Conservation (phyloP, 2,797 vertebrate genomes). For the Smutsia temminckii region DNA sequence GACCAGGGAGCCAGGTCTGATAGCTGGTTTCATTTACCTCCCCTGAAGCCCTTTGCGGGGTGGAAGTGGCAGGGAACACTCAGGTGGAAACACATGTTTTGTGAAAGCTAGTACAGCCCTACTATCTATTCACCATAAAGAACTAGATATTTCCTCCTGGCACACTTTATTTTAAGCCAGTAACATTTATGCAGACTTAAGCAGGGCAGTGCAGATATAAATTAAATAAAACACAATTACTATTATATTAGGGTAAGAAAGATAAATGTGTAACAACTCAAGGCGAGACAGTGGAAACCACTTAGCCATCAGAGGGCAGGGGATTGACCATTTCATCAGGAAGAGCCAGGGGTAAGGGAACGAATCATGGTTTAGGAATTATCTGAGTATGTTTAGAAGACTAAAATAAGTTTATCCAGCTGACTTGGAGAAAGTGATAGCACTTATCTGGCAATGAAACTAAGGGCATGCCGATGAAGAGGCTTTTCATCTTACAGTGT, state of each 20-base stretch:
- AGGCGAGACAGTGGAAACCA: not conserved
- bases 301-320: not conserved
- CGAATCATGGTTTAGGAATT: not conserved
- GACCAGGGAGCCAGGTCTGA: not conserved
- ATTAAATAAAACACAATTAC: not conserved
- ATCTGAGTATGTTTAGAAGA: not conserved
- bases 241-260: not conserved
- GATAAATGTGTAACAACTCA: not conserved
- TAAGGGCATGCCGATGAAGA: not conserved
- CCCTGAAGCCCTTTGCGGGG: not conserved
- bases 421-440: not conserved
- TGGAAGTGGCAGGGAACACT: not conserved
- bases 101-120: not conserved
- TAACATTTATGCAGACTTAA: not conserved
- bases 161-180: not conserved
- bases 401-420: not conserved
- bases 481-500: not conserved
- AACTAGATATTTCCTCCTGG: not conserved
- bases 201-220: not conserved
- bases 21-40: not conserved
- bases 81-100: not conserved
- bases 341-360: not conserved
- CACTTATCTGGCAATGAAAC: not conserved
- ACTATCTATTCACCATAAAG: not conserved
- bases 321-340: not conserved